Conservation (phyloP, 2,888 invertebrate species). For the Phania funesta region DNA sequence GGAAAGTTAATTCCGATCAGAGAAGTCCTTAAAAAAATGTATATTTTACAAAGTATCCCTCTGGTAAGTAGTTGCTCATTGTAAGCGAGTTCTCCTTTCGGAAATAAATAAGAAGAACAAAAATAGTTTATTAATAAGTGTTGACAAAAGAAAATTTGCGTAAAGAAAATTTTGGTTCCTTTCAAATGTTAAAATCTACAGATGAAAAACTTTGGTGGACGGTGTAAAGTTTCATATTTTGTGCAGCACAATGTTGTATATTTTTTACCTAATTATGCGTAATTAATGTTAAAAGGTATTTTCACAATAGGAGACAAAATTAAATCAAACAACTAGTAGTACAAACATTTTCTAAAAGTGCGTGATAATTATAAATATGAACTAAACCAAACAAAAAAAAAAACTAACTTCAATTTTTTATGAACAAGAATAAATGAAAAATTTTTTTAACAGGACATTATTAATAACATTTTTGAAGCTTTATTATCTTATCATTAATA, state of each 20-base stretch:
- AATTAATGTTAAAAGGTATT: background rate
- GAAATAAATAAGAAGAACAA: no score
- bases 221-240: no score
- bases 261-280: background rate
- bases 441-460: slow-evolving; percentile 48
- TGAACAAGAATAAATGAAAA: background rate
- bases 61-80: no score
- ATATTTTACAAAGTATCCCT: no score
- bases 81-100: no score
- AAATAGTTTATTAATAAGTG: no score
- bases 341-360: background rate
- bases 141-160: no score
- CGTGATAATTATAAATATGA: background rate
- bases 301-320: background rate
- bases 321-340: background rate
- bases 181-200: no score
- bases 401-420: slow-evolving; percentile 2
- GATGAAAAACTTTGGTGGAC: no score
- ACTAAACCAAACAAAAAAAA: slow-evolving; percentile 24
- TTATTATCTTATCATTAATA: slow-evolving; percentile 64
- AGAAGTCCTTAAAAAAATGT: no score
- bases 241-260: background rate
- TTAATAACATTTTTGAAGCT: slow-evolving; percentile 46
- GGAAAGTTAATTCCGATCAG: no score
- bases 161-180: no score